Percentiles rank a stretch among this genome's conserved stretches.
Conservation (phyloP, 2,797 vertebrate genomes). For the Aldrovandia affinis region DNA sequence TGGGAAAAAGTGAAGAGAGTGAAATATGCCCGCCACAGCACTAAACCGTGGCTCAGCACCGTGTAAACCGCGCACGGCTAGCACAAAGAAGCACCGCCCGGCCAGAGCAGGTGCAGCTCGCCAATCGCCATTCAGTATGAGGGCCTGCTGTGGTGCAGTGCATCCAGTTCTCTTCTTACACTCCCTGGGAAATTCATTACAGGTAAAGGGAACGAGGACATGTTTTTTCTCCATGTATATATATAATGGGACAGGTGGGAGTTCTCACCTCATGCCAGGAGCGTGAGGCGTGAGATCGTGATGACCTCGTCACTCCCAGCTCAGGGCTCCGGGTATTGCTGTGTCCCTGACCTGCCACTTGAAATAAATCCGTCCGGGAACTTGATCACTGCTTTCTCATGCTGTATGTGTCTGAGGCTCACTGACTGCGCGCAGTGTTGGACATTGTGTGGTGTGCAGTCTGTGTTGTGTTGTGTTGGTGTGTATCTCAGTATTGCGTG, state of each 20-base stretch:
- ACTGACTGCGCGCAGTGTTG: background rate
- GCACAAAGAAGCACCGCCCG: no score
- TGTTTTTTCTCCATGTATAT: no score
- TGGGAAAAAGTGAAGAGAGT: background rate
- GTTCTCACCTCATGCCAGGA: no score
- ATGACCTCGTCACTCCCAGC: background rate
- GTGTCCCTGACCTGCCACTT: background rate
- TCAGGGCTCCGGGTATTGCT: background rate
- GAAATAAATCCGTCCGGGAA: no score
- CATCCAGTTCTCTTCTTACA: background rate
- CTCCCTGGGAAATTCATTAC: background rate
- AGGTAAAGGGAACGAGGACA: background rate
- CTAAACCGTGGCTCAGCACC: background rate
- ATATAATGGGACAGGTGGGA: no score
- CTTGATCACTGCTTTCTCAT: no score
- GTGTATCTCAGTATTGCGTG: background rate
- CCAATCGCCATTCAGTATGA: background rate
- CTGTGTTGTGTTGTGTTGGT: background rate
- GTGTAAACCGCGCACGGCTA: background rate
- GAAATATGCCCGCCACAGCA: background rate
- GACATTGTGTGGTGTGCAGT: background rate
- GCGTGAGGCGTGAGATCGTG: background rate
- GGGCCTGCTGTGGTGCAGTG: background rate
- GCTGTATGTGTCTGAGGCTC: background rate
- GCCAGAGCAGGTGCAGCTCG: no score